phyloP scores from a whole-genome alignment of 2,888 invertebrate genomes.

The Horisme vitalbata region DNA sequence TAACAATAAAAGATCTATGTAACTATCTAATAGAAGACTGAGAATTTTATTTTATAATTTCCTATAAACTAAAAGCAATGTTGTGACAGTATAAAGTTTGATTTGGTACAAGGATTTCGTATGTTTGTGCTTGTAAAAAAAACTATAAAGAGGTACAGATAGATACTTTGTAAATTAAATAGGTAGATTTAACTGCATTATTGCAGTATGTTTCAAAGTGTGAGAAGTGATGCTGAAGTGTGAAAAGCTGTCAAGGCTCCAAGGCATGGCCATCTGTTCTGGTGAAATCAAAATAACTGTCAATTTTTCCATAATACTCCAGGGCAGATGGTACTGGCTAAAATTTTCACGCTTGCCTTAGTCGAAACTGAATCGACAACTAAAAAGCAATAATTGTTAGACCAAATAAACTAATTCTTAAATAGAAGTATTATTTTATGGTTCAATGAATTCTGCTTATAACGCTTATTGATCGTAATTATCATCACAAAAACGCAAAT shows the following conservation, averaged over 20 bases:
- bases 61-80: conserved; percentile 45
- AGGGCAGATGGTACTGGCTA: not conserved
- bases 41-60: conserved; percentile 68
- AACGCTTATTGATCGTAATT: conserved; percentile 15
- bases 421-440: conserved; percentile 36
- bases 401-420: conserved; percentile 40
- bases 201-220: conserved; percentile 33
- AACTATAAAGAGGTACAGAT: too few relatives aligned
- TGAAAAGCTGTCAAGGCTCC: not conserved
- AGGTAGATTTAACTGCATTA: conserved; percentile 41
- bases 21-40: conserved; percentile 78
- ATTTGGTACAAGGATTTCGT: conserved; percentile 34
- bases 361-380: conserved; percentile 20
- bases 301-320: too few relatives aligned
- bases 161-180: conserved; percentile 41
- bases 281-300: too few relatives aligned
- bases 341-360: conserved; percentile 9
- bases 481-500: conserved; percentile 22
- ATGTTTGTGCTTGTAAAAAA: conserved; percentile 42
- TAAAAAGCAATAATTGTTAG: conserved; percentile 45
- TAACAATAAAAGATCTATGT: conserved; percentile 61
- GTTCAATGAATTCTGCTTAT: conserved; percentile 4
- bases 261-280: not conserved
- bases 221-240: not conserved
- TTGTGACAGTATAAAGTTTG: conserved; percentile 44